Evolutionary conservation across 2,113 vertebrate genomes (phyloP), one percentile per base, ranked within the genome.

Genomic region (Arenaria interpres): DNA sequence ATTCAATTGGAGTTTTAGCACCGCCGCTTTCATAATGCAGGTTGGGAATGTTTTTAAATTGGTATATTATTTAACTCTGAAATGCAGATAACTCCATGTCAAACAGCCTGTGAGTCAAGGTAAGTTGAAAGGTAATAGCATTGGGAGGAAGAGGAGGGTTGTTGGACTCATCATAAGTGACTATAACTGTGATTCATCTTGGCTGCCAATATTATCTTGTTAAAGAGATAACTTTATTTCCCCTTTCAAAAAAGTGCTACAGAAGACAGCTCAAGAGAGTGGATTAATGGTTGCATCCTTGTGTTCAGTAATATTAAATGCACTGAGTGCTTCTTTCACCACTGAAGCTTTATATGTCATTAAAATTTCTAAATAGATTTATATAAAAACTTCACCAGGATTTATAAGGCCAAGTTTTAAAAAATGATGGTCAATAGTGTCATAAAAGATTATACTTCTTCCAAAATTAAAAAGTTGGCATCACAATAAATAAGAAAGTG

Each of bases 291-390:
- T 30, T 90, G 41, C 64, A 71, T 27, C 86, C 67, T 77, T 96
- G 91, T 96, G 93, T 92, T 95, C 32, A 41, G 45, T 63, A 71
- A 68, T 77, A 88, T 73, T 80, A 90, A 88, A 95, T 46, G 39
- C 30, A 80, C 7, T 12, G 63, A 86, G 86, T 57, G 13, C 8
- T 71, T 86, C 50, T 92, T 81, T 85, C 80, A 81, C 46, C 8
- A 33, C 27, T 54, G 86, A 78, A 50, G 41, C 25, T 71, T 81
- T 81, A 78, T 80, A 67, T 63, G 84, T 67, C 86, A 90, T 91
- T 92, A 97, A 90, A 89, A 90, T 86, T 90, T 95, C 84, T 67
- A 39, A 95, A 80, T 67, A 92, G 80, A 95, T 95, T 90, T 93
- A 74, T 96, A 90, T 90, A 86, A 95, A 96, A 96, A 51, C 76